These are phyloP conservation scores for Cerceris ruficornis DNA, from an alignment of 2,888 invertebrate genomes.

Conservation along the genomic window DNA sequence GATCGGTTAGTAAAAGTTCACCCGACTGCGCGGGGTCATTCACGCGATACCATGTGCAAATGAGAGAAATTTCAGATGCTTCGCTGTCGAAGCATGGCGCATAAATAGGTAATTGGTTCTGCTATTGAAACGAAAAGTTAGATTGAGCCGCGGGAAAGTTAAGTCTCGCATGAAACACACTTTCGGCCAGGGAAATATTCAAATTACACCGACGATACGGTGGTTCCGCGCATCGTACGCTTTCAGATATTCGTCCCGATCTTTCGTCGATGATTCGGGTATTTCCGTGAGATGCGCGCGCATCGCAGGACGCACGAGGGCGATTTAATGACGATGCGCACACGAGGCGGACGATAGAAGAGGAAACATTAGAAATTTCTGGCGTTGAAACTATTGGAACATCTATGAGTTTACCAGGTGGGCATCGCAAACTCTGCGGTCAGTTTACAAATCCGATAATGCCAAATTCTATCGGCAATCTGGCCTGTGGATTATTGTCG, in stretches of 20 bases:
- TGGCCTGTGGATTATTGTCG: constrained; percentile 65
- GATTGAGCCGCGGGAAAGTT: neutral
- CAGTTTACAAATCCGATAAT: constrained; percentile 73
- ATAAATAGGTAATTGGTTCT: too few species aligned
- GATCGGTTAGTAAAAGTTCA: too few species aligned
- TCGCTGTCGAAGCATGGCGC: too few species aligned
- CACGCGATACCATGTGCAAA: too few species aligned
- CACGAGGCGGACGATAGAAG: constrained; percentile 12
- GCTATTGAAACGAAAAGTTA: neutral
- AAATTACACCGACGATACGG: constrained; percentile 14
- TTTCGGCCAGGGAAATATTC: constrained; percentile 6
- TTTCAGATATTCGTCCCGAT: constrained; percentile 25
- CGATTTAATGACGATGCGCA: constrained; percentile 29
- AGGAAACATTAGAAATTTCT: constrained; percentile 28
- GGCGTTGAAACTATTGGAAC: constrained; percentile 7
- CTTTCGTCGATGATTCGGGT: constrained; percentile 18
- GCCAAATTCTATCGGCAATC: constrained; percentile 63
- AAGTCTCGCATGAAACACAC: neutral
- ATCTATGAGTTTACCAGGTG: constrained; percentile 57
- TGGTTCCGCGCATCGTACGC: neutral
- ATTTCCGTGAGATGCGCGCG: constrained; percentile 3
- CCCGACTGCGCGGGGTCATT: too few species aligned
- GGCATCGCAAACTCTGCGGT: constrained; percentile 51
- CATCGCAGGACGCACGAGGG: constrained; percentile 26
- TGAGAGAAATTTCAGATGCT: too few species aligned